Conservation (phyloP, 2,797 vertebrate genomes). For the Anguilla anguilla region DNA sequence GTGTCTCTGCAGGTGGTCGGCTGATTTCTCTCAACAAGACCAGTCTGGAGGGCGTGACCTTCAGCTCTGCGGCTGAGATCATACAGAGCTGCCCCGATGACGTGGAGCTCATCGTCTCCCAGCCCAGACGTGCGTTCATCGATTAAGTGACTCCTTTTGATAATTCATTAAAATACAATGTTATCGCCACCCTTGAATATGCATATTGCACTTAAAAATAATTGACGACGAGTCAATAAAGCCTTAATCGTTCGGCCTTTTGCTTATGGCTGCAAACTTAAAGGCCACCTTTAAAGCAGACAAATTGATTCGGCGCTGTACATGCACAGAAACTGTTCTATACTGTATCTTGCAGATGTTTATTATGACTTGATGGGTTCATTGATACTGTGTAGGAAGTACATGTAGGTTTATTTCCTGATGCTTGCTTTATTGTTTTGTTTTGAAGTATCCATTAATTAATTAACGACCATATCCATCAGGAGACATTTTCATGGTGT, state of each 20-base stretch:
- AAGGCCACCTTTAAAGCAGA: neutral
- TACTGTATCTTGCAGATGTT: neutral
- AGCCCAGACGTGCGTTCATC: constrained; percentile 79
- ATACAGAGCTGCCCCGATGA: constrained; percentile 86
- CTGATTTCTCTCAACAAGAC: constrained; percentile 90
- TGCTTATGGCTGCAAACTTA: neutral
- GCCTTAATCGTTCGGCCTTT: neutral
- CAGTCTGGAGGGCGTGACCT: constrained; percentile 87
- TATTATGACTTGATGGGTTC: neutral
- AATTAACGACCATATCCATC: neutral
- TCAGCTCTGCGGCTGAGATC: constrained; percentile 85
- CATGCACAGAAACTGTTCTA: neutral
- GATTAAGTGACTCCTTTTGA: neutral
- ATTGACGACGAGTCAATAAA: neutral
- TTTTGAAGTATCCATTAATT: neutral
- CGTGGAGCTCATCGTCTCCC: constrained; percentile 89
- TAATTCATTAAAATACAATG: neutral
- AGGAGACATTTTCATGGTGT: neutral
- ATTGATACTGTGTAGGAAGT: neutral
- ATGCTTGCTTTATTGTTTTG: neutral
- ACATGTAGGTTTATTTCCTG: neutral
- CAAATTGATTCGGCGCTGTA: neutral
- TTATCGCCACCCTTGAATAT: neutral
- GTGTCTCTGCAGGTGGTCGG: constrained; percentile 73
- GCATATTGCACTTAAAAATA: neutral